A percentile compares a stretch with the other conserved stretches of the same genome.
phyloP scores from a whole-genome alignment of 1,140 invertebrate genomes.

The Elymnias hypermnestra region DNA sequence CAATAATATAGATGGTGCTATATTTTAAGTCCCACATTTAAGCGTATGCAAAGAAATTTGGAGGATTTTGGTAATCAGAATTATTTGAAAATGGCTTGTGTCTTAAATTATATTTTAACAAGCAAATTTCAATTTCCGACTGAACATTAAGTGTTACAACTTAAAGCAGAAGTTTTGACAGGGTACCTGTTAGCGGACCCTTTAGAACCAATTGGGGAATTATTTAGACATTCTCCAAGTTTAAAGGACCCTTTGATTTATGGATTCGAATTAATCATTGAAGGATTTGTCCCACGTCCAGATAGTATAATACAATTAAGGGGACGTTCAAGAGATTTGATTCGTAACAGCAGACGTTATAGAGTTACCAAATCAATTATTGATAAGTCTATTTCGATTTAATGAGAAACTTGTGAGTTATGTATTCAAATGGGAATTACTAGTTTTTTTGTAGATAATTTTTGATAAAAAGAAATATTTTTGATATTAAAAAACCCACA shows the following conservation, averaged over 20 bases:
- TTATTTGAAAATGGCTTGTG: too few relatives aligned
- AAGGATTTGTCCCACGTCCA: background rate
- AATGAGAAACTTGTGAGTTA: too few relatives aligned
- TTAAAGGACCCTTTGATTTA: constrained; percentile 9
- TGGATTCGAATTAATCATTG: constrained; percentile 9
- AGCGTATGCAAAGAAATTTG: too few relatives aligned
- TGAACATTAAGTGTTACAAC: constrained; percentile 11
- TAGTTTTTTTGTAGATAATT: too few relatives aligned
- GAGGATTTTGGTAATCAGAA: too few relatives aligned
- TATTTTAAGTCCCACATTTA: too few relatives aligned
- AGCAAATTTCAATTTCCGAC: constrained; percentile 15
- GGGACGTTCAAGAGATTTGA: background rate
- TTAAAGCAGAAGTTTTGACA: constrained; percentile 15
- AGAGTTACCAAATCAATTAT: too few relatives aligned
- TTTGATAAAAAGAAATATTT: too few relatives aligned
- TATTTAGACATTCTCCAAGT: constrained; percentile 17
- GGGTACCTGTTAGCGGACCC: constrained; percentile 10
- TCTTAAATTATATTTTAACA: constrained; percentile 11
- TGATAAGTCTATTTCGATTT: too few relatives aligned
- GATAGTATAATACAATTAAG: background rate
- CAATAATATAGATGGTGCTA: too few relatives aligned
- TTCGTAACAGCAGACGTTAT: background rate
- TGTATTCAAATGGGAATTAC: too few relatives aligned
- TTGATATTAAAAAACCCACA: too few relatives aligned
- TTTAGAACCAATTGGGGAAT: constrained; percentile 10